A percentile compares a stretch with the other conserved stretches of the same genome.
These are phyloP conservation scores for Hetaerina titia DNA, from an alignment of 2,888 invertebrate species.

Conservation along the genomic window DNA sequence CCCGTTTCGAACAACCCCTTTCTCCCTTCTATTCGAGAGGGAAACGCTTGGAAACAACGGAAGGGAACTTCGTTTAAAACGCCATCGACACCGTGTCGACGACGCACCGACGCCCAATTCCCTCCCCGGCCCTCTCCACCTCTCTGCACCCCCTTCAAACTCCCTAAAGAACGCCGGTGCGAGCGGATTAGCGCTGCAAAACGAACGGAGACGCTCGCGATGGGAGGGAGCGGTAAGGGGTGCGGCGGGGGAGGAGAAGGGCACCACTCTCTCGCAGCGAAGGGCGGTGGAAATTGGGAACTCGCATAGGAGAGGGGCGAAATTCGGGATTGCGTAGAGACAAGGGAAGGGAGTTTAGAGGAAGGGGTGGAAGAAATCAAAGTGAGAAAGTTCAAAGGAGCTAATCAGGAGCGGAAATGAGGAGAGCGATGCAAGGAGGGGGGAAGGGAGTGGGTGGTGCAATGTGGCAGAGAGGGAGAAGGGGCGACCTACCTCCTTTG, in stretches of 20 bases:
- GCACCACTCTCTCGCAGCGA: not conserved
- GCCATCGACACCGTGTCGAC: not conserved
- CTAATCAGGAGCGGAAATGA: constrained; percentile 40
- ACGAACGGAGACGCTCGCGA: not conserved
- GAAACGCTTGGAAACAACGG: not conserved
- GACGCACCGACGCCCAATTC: not conserved
- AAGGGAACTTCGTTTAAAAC: not conserved
- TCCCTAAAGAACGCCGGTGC: not conserved
- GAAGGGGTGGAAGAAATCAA: not conserved
- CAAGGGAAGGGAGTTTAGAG: not conserved
- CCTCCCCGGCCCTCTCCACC: not conserved
- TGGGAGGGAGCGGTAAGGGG: not conserved
- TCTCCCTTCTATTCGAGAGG: no score
- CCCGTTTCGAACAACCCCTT: no score
- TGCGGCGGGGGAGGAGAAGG: not conserved
- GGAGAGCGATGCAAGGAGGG: not conserved
- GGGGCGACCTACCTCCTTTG: not conserved
- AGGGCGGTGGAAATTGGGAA: no score
- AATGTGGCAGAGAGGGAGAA: not conserved
- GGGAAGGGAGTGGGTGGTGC: not conserved
- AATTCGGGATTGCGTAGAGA: not conserved
- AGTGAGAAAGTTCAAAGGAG: constrained; percentile 31
- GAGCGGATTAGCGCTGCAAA: no score
- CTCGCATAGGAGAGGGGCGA: not conserved
- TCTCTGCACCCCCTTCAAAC: no score